Evolutionary conservation across 2,888 invertebrate species (phyloP), one percentile per base, ranked within the genome.

Genomic region (Bimastos eiseni): DNA sequence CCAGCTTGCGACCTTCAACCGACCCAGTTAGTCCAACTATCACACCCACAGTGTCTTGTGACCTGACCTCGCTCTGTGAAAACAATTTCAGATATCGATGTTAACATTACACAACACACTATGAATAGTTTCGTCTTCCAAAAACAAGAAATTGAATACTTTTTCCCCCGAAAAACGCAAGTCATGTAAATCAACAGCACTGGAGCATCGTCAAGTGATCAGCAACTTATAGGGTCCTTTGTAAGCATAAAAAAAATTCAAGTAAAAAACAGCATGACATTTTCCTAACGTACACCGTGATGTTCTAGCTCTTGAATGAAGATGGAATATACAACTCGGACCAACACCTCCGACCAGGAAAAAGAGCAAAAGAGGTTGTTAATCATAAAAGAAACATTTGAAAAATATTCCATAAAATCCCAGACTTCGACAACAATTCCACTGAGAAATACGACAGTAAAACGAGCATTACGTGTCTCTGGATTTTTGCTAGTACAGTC

Each of bases 11-110:
- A 0, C 98, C 98, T 92, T 96, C 96, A 93, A 96, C 96, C 93
- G 97, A 97, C 93, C 97, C 96, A 0, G 97, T 97, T 34, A 98
- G 97, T 13, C 98, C 97, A 92, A 97, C 97, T 86, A 99, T 97
- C 30, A 98, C 97, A 95, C 97, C 98, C 83, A 98, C 97, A 0
- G 97, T 97, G 95, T 98, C 98, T 95, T 98, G 98, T 0, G 97
- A 96, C 89, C 98, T 96, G 0, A 99, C 98, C 95, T 98, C 97
- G 91, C 97, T 97, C 97, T 97, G 97, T n/a, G 38, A 91, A 70
- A 11, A 17, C 13, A 70, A n/a, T 70, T 70, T n/a, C n/a, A 70
- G 30, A 70, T 70, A n/a, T 70, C 70, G 17, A n/a, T n/a, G 0
- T 70, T n/a, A 3, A 30, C 13, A 49, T 70, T 8, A 70, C 70